A percentile compares a stretch with the other conserved stretches of the same genome.
These are phyloP conservation scores for Corbicula japonica DNA, from an alignment of 2,888 invertebrate species.

Conservation along the genomic window DNA sequence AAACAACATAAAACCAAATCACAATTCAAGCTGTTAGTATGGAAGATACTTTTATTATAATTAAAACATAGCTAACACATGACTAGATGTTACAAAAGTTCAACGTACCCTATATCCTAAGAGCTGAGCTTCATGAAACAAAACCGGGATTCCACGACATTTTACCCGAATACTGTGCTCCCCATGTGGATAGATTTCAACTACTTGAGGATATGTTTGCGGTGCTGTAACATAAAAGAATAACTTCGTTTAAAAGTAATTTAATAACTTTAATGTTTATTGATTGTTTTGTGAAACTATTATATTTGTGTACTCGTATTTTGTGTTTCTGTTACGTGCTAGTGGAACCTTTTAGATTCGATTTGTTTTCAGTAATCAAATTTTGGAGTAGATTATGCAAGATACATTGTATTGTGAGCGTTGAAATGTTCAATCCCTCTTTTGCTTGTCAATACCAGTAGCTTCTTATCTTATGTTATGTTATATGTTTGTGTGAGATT, in stretches of 20 bases:
- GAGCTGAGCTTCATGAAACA: slow-evolving; percentile 95
- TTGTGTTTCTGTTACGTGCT: no score
- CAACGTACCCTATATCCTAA: slow-evolving; percentile 93
- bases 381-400: no score
- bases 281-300: no score
- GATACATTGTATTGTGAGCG: no score
- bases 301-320: no score
- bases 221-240: slow-evolving; percentile 89
- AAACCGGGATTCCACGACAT: slow-evolving; percentile 95
- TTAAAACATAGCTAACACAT: neutral
- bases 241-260: neutral
- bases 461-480: no score
- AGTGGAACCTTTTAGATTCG: no score
- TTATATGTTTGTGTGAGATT: no score
- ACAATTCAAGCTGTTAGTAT: neutral
- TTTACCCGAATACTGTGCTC: slow-evolving; percentile 95
- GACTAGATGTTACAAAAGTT: neutral
- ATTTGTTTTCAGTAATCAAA: no score
- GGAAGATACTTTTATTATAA: neutral
- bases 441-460: no score
- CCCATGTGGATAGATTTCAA: slow-evolving; percentile 93
- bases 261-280: neutral
- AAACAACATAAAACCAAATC: neutral
- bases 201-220: slow-evolving; percentile 97
- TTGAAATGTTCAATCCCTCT: no score